A percentile compares a stretch with the other conserved stretches of the same genome.
phyloP scores from a whole-genome alignment of 2,797 vertebrate species.

The Enteromius radiatus region DNA sequence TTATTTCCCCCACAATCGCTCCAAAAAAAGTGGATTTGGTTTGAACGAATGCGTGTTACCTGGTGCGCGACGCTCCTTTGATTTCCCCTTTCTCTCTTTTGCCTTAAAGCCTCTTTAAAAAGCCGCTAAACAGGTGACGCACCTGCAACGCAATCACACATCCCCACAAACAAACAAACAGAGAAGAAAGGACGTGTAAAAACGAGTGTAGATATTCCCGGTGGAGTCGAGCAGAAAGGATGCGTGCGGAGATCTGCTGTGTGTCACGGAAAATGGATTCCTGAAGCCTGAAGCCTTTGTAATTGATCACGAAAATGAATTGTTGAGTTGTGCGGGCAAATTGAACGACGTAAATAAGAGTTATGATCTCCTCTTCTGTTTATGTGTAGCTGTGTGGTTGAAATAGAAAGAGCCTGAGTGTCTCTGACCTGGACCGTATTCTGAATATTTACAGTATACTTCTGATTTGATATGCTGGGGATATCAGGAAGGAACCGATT shows the following conservation, averaged over 20 bases:
- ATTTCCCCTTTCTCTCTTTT: slow-evolving; percentile 7
- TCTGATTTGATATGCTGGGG: not conserved
- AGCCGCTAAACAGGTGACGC: slow-evolving; percentile 36
- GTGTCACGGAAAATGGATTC: slow-evolving; percentile 71
- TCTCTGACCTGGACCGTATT: not conserved
- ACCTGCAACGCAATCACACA: slow-evolving; percentile 61
- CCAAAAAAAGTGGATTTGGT: not conserved
- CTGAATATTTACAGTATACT: not conserved
- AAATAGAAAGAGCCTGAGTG: slow-evolving; percentile 32
- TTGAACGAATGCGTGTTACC: not conserved
- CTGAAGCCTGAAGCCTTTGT: slow-evolving; percentile 75
- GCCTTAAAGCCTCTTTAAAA: slow-evolving; percentile 7
- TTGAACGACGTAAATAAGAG: slow-evolving; percentile 82
- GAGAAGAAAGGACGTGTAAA: slow-evolving; percentile 54
- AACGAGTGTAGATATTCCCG: slow-evolving; percentile 61
- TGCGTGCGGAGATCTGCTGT: slow-evolving; percentile 43
- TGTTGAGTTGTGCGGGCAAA: slow-evolving; percentile 72
- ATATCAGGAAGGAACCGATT: not conserved
- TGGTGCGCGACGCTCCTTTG: not conserved
- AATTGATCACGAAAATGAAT: slow-evolving; percentile 83
- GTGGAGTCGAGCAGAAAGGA: slow-evolving; percentile 17
- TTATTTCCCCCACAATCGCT: not conserved
- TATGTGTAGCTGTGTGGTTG: slow-evolving; percentile 62
- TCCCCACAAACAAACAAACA: slow-evolving; percentile 44
- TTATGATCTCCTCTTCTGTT: slow-evolving; percentile 73